Base-by-base conservation (phyloP, 2,113 vertebrate species). In the Gambusia holbrooki region DNA sequence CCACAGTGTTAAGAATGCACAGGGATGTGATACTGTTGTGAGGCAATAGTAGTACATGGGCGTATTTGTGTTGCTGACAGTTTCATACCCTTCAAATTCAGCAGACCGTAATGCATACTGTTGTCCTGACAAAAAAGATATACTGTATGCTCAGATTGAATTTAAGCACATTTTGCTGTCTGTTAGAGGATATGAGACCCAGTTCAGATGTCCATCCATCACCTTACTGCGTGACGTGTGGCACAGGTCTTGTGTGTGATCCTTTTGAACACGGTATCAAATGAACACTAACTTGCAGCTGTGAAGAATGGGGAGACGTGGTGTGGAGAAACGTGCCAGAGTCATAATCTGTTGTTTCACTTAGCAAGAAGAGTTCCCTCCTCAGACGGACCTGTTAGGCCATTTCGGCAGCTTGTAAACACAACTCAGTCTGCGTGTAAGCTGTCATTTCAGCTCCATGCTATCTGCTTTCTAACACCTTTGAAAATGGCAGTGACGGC, bases 261-360 rank as follows among this genome's bases (percentile, higher is more conserved):
- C 64, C 80, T 76, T 89, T 87, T 85, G 76, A 88, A 80, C 77
- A 70, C 66, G 69, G 54, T 82, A 87, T 83, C 76, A 73, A 85
- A 88, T 83, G 86, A 91, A 86, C 88, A 84, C 80, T 87, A 93
- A 92, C 90, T 84, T 90, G 74, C 81, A 88, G 60, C 84, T 64
- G 74, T 35, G 76, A 85, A 48, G 45, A 48, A 48, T 88, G 89
- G 79, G 68, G 84, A 66, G 79, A 68, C 81, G 78, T 79, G 12
- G 62, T 71, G 79, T 84, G 5, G 19, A 76, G 84, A 87, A 91
- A 90, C 83, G 74, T 88, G 69, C 73, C 76, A 30, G 62, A 71
- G 51, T 62, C 45, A 51, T 74, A 81, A 84, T 89, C 86, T 83
- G 81, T 67, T 77, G 86, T 79, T 80, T 74, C 84, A 29, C 51